These are phyloP conservation scores for Lasioglossum calceatum DNA, from an alignment of 2,888 invertebrate species.

Conservation along the genomic window DNA sequence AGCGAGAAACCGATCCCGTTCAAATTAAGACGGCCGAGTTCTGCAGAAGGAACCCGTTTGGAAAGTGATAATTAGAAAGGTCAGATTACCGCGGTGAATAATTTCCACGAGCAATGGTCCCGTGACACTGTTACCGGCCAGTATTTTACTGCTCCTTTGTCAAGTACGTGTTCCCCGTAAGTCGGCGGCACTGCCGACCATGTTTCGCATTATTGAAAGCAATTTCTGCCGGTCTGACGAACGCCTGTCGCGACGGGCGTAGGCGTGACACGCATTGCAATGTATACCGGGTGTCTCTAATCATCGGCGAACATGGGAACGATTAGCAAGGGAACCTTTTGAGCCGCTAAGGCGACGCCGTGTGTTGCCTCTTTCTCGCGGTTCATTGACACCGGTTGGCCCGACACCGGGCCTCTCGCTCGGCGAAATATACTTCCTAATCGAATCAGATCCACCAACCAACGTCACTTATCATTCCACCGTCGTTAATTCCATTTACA, in stretches of 20 bases:
- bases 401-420: slow-evolving; percentile 31
- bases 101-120: background rate
- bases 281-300: slow-evolving; percentile 60
- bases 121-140: background rate
- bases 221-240: slow-evolving; percentile 61
- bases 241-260: slow-evolving; percentile 60
- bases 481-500: slow-evolving; percentile 81
- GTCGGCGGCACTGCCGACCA: slow-evolving; percentile 20
- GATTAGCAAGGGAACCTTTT: slow-evolving; percentile 20
- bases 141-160: background rate
- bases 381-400: slow-evolving; percentile 61
- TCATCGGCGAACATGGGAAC: slow-evolving; percentile 42
- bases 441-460: slow-evolving; percentile 79
- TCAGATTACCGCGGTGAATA: background rate
- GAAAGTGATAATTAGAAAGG: background rate
- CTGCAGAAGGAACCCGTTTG: background rate
- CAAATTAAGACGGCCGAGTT: background rate
- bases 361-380: background rate
- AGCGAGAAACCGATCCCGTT: background rate
- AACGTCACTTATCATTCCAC: slow-evolving; percentile 78
- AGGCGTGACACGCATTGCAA: slow-evolving; percentile 64
- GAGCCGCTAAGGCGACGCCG: background rate
- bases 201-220: slow-evolving; percentile 60
- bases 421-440: slow-evolving; percentile 78
- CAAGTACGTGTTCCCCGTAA: slow-evolving; percentile 11